Base-by-base conservation (phyloP, 2,797 vertebrate genomes). In the Parauchenoglanis ngamensis region DNA sequence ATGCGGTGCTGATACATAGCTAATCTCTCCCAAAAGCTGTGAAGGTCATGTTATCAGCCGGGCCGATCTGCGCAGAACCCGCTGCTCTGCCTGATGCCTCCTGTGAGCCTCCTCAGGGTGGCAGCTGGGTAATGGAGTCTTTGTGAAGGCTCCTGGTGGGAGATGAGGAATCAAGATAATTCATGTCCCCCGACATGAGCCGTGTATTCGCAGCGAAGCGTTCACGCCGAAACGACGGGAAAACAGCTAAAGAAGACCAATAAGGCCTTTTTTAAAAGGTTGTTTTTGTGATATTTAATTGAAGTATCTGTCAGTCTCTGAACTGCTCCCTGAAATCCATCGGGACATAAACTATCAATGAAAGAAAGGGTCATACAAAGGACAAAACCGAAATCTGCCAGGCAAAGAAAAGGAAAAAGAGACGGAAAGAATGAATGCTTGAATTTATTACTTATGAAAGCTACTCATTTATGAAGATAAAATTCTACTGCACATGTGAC, bases 121-220 rank as follows among this genome's bases (percentile, higher is more conserved):
- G 86, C 88, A 89, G 85, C 73, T 86, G 85, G 89, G 86, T 91
- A 90, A 90, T 90, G 89, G 84, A 89, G 89, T 87, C 87, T 88
- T 87, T 86, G 89, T 90, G 77, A 89, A 88, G 87, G 80, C 86
- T 86, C 80, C 87, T 89, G 78, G 28, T 78, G 70, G 81, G 87
- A 87, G 77, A 91, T 86, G 61, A 68, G 54, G 87, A 65, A 67
- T 25, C 72, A 75, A 86, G 89, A 88, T 90, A 79, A 86, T 84
- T 56, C 59, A 67, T 40, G 31, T 56, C 56, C 65, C 73, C 57
- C n/a, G 80, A 88, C 84, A 85, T 86, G 25, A 65, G 59, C 6
- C 25, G 68, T 76, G 56, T 19, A 44, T 83, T 90, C 44, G 7
- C 76, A 83, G 7, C 4, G 21, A 44, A 52, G n/a, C 59, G 0